Conservation (phyloP, 2,113 vertebrate species). For the Eulemur rufifrons region DNA sequence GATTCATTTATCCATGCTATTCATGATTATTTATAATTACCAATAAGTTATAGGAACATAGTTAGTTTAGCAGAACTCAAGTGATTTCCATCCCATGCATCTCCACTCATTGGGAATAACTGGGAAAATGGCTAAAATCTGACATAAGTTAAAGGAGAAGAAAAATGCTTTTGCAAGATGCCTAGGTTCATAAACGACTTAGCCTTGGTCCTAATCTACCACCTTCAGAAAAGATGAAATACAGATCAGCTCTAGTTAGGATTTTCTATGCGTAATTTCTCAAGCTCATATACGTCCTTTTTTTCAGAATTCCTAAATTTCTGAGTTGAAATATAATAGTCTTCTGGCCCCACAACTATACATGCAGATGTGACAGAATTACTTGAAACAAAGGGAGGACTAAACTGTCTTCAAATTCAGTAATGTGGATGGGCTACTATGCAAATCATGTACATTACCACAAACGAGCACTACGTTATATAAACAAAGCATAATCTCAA, state of each 20-base stretch:
- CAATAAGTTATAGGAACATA: not conserved
- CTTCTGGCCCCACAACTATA: not conserved
- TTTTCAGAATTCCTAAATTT: not conserved
- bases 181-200: not conserved
- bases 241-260: not conserved
- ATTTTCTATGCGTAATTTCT: not conserved
- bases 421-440: not conserved
- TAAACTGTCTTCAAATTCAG: not conserved
- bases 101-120: not conserved
- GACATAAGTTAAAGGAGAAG: not conserved
- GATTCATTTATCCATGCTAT: not conserved
- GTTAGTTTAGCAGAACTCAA: not conserved
- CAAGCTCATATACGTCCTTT: not conserved
- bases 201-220: not conserved
- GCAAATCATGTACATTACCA: not conserved
- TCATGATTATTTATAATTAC: not conserved
- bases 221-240: not conserved
- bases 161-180: not conserved
- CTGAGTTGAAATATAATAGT: not conserved
- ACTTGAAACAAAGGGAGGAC: not conserved
- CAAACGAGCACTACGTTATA: not conserved
- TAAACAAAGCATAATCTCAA: not conserved
- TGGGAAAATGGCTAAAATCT: not conserved
- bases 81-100: not conserved
- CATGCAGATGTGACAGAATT: not conserved